Percentiles rank a stretch among this genome's conserved stretches.
Conservation (phyloP, 2,888 invertebrate genomes). For the Cremastobaeus sp. region DNA sequence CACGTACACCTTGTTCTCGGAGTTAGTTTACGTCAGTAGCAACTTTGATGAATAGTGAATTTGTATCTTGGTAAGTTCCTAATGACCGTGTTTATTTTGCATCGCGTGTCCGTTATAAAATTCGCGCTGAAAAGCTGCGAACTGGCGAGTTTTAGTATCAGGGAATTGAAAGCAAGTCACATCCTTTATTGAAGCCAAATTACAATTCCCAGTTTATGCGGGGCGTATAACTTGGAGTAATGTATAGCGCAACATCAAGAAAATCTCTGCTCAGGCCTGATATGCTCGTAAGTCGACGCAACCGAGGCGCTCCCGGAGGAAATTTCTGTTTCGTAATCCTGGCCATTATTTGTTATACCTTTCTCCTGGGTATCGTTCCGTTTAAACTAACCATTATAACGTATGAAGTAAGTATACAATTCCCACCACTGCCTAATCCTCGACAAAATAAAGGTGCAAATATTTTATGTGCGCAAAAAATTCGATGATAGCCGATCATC, state of each 20-base stretch:
- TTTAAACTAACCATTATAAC: slow-evolving; percentile 58
- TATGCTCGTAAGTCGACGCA: slow-evolving; percentile 44
- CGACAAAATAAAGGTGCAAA: slow-evolving; percentile 19
- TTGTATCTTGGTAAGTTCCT: slow-evolving; percentile 26
- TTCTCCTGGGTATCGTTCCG: slow-evolving; percentile 53
- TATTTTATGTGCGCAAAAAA: slow-evolving; percentile 25
- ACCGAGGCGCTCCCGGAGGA: slow-evolving; percentile 49
- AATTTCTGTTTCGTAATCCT: slow-evolving; percentile 59
- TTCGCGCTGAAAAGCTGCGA: slow-evolving; percentile 21
- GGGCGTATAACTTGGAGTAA: slow-evolving; percentile 37
- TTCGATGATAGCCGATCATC: slow-evolving; percentile 3
- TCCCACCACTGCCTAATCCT: slow-evolving; percentile 34
- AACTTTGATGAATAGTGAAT: slow-evolving; percentile 35
- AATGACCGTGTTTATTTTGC: slow-evolving; percentile 34
- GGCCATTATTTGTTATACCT: slow-evolving; percentile 57
- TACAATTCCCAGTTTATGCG: slow-evolving; percentile 38
- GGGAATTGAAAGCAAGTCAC: slow-evolving; percentile 39
- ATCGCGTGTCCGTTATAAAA: slow-evolving; percentile 34
- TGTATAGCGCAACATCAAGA: slow-evolving; percentile 47
- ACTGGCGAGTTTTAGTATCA: slow-evolving; percentile 24
- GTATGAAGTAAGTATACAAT: slow-evolving; percentile 54
- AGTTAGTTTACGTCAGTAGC: slow-evolving; percentile 13
- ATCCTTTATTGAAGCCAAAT: slow-evolving; percentile 46
- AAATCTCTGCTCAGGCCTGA: slow-evolving; percentile 45
- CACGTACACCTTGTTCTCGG: slow-evolving; percentile 19